Evolutionary conservation across 2,888 invertebrate genomes (phyloP).

Genomic region (Pachycephus smyrnensis): DNA sequence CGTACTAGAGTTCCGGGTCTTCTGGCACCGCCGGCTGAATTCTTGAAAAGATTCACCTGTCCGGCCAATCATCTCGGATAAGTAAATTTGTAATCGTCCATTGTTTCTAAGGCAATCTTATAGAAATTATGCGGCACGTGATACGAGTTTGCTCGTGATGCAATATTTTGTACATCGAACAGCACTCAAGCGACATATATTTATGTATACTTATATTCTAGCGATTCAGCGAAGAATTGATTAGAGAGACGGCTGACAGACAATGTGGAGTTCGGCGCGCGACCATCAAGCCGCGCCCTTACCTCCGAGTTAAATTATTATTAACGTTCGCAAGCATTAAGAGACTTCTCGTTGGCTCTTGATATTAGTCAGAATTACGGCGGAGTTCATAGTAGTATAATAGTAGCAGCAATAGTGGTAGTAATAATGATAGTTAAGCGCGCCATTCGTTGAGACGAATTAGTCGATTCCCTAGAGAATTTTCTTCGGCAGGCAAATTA

Average conservation of each 20-base stretch:
- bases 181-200: not conserved
- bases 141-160: not conserved
- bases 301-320: not conserved
- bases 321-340: not conserved
- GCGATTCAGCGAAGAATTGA: not conserved
- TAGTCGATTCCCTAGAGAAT: not conserved
- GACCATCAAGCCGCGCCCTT: not conserved
- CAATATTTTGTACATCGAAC: not conserved
- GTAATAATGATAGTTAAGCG: not conserved
- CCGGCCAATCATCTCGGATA: not conserved
- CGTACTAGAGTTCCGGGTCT: constrained; percentile 41
- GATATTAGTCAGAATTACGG: not conserved
- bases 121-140: not conserved
- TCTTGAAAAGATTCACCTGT: constrained; percentile 54
- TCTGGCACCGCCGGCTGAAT: constrained; percentile 27
- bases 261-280: not conserved
- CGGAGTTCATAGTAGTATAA: not conserved
- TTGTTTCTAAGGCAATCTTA: not conserved
- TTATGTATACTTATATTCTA: not conserved
- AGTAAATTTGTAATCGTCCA: not conserved
- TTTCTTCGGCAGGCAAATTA: not conserved
- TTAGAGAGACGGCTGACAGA: not conserved
- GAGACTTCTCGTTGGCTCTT: not conserved
- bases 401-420: not conserved
- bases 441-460: not conserved